A percentile compares a stretch with the other conserved stretches of the same genome.
phyloP scores from a whole-genome alignment of 2,113 vertebrate genomes.

The Prunella himalayana region DNA sequence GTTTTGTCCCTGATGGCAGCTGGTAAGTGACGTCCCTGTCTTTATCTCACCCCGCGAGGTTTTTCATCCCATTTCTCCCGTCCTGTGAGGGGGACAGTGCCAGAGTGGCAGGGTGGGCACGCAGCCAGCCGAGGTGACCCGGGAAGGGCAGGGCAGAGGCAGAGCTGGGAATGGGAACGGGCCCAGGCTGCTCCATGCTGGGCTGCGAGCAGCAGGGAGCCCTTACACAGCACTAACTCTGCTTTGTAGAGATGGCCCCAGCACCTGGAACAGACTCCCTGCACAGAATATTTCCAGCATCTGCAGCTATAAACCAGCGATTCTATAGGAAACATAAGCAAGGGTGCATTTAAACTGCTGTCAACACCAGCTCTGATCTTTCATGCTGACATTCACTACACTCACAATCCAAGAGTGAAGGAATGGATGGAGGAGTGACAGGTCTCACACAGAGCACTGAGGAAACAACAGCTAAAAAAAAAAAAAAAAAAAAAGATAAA shows the following conservation, averaged over 20 bases:
- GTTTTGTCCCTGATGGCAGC: not conserved
- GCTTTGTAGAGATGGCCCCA: not conserved
- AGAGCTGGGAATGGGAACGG: rapidly evolving
- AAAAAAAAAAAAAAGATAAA: too few relatives aligned
- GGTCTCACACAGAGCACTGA: not conserved
- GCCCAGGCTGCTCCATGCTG: not conserved
- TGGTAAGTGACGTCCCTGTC: not conserved
- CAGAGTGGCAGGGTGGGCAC: not conserved
- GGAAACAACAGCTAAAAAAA: not conserved
- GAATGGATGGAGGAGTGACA: not conserved
- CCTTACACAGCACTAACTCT: not conserved
- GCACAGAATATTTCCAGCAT: not conserved
- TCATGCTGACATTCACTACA: not conserved
- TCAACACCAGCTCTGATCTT: not conserved
- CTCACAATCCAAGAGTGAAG: not conserved
- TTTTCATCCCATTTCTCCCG: not conserved
- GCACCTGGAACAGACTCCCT: not conserved
- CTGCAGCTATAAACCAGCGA: not conserved
- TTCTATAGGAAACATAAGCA: not conserved
- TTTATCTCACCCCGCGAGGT: not conserved
- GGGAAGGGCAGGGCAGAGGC: not conserved
- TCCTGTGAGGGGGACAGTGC: not conserved
- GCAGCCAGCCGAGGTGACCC: rapidly evolving
- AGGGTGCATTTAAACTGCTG: not conserved
- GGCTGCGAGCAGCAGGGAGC: not conserved